phyloP scores from a whole-genome alignment of 2,113 vertebrate species.

The Phalacrocorax carbo region DNA sequence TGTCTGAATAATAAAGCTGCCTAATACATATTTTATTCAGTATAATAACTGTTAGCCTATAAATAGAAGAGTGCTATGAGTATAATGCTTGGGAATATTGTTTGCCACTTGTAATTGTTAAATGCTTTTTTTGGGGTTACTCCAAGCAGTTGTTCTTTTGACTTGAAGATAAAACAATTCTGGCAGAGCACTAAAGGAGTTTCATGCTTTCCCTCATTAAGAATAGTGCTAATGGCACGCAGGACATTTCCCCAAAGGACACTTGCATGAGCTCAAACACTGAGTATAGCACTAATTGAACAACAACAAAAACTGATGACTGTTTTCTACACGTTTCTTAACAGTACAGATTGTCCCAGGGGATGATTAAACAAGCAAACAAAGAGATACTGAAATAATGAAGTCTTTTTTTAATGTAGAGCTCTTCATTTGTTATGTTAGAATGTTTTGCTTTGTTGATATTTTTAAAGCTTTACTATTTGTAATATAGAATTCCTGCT shows the following conservation, averaged over 20 bases:
- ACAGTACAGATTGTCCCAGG: conserved; percentile 71
- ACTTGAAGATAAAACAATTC: conserved; percentile 78
- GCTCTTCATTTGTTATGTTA: conserved; percentile 49
- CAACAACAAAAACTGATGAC: conserved; percentile 70
- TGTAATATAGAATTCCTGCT: conserved; percentile 63
- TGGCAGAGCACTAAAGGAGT: conserved; percentile 77
- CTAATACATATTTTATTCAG: conserved; percentile 53
- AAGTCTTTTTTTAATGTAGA: conserved; percentile 57
- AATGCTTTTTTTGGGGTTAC: conserved; percentile 75
- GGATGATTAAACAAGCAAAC: conserved; percentile 69
- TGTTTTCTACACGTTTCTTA: conserved; percentile 72
- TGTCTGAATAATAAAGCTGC: conserved; percentile 30
- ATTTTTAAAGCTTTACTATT: conserved; percentile 68
- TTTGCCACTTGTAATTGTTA: conserved; percentile 70
- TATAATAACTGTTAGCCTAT: conserved; percentile 61
- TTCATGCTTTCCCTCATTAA: conserved; percentile 75
- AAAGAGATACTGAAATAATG: conserved; percentile 72
- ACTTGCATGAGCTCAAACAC: conserved; percentile 65
- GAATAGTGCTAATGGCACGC: conserved; percentile 73
- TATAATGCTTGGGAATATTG: conserved; percentile 71
- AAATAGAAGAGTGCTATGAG: conserved; percentile 59
- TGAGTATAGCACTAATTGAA: conserved; percentile 69
- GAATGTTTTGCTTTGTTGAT: conserved; percentile 55
- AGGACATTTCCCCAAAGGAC: conserved; percentile 74
- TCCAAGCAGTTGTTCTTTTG: conserved; percentile 78